phyloP scores from a whole-genome alignment of 2,113 vertebrate species.

The Microtus richardsoni region DNA sequence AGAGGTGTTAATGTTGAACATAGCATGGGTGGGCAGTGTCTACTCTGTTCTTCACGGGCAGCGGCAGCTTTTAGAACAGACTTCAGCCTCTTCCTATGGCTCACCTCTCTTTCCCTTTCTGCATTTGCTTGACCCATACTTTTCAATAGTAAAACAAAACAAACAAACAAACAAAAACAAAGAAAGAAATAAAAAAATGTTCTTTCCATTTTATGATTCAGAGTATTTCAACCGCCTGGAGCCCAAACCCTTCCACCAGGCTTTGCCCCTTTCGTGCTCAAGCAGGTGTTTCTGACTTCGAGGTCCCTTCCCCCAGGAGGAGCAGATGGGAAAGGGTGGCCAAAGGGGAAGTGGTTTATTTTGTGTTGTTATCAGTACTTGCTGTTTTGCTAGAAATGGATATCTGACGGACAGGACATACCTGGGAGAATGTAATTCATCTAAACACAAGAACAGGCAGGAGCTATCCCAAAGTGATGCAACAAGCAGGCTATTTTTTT shows the following conservation, averaged over 20 bases:
- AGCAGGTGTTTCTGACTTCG: neutral
- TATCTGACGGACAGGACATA: neutral
- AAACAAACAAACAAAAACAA: neutral
- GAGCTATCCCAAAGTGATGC: neutral
- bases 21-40: neutral
- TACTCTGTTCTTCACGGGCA: neutral
- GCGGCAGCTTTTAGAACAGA: neutral
- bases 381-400: neutral
- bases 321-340: neutral
- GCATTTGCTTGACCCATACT: slow-evolving; percentile 3
- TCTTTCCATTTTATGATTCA: neutral
- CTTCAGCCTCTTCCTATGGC: neutral
- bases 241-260: neutral
- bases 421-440: neutral
- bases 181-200: neutral
- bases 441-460: neutral
- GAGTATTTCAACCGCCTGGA: neutral
- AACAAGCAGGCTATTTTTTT: neutral
- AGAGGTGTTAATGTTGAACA: neutral
- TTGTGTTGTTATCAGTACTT: neutral
- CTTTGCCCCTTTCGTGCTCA: neutral
- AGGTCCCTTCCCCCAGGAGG: neutral
- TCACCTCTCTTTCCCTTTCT: neutral
- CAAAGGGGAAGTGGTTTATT: neutral
- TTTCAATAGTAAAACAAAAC: neutral